Evolutionary conservation across 1,140 invertebrate species (phyloP).

Genomic region (Microplitis demolitor): DNA sequence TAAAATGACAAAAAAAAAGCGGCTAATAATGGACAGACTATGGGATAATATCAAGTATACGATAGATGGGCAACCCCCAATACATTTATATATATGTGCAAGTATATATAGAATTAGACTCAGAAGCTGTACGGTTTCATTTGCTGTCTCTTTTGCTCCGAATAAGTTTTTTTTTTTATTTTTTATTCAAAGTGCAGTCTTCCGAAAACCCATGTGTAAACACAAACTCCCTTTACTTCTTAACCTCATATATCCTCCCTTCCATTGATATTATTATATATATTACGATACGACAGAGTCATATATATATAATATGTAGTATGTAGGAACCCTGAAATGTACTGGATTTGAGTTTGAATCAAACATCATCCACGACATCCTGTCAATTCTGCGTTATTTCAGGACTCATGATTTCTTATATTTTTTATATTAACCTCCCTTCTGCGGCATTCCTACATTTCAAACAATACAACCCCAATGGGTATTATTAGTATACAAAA

Average conservation of each 20-base stretch:
- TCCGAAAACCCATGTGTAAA: conserved; percentile 51
- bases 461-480: not conserved
- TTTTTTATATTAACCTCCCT: not conserved
- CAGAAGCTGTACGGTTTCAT: not conserved
- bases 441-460: conserved; percentile 5
- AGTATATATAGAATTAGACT: conserved; percentile 20
- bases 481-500: not conserved
- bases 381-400: conserved; percentile 40
- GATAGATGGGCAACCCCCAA: not conserved
- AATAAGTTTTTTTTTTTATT: conserved; percentile 19
- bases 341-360: no score
- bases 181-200: conserved; percentile 40
- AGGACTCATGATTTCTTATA: not conserved
- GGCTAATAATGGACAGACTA: conserved; percentile 48
- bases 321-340: conserved; percentile 11
- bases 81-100: not conserved
- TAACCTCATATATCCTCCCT: not conserved
- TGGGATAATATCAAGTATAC: conserved; percentile 45
- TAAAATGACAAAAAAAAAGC: conserved; percentile 51
- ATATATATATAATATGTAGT: conserved; percentile 2
- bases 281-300: conserved; percentile 8
- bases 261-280: not conserved
- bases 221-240: conserved; percentile 34
- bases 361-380: conserved; percentile 37
- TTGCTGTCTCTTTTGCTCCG: not conserved